phyloP scores from a whole-genome alignment of 2,888 invertebrate genomes.

The Philopedon plagiatum region DNA sequence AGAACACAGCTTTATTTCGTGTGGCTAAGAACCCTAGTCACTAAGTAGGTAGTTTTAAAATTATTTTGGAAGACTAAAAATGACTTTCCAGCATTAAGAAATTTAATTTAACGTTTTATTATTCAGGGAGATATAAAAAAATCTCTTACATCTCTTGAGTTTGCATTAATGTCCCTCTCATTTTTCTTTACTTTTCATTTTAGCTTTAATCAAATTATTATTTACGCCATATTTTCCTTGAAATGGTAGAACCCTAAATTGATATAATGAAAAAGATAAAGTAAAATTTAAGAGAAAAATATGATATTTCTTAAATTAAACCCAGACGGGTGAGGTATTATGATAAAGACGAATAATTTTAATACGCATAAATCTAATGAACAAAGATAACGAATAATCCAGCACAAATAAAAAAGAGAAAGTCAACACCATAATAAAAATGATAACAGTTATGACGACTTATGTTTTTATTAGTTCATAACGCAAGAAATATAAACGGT shows the following conservation, averaged over 20 bases:
- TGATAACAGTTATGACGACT: background rate
- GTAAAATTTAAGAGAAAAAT: background rate
- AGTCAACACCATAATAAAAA: background rate
- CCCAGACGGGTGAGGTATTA: background rate
- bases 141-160: too few species aligned
- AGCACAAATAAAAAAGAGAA: background rate
- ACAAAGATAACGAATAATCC: background rate
- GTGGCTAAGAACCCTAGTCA: too few species aligned
- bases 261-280: constrained; percentile 6
- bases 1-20: too few species aligned
- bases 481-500: too few species aligned
- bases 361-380: background rate
- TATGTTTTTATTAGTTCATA: background rate
- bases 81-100: too few species aligned
- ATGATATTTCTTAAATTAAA: constrained; percentile 13
- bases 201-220: constrained; percentile 7
- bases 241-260: constrained; percentile 4
- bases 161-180: background rate
- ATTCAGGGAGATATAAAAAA: too few species aligned
- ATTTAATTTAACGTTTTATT: too few species aligned
- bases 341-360: constrained; percentile 8
- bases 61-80: too few species aligned
- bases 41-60: too few species aligned
- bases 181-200: constrained; percentile 2
- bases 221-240: constrained; percentile 6